Evolutionary conservation across 2,888 invertebrate genomes (phyloP).

Genomic region (Lochmaea crataegi): DNA sequence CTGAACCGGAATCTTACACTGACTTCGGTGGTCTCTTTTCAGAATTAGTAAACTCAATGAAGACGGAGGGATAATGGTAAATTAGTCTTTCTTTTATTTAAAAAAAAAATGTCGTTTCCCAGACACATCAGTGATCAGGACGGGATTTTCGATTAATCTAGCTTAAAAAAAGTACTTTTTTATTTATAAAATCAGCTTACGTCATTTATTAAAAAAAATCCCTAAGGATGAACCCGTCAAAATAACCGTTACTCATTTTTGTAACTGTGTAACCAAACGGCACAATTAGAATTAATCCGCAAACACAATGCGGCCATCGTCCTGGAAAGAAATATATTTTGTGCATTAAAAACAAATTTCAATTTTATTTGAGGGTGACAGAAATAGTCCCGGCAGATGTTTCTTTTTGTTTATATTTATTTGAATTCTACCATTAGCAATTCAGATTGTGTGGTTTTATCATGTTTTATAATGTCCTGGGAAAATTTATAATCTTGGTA

Average conservation of each 20-base stretch:
- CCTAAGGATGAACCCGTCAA: slow-evolving; percentile 49
- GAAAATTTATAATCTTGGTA: too few species aligned
- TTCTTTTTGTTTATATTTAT: slow-evolving; percentile 16
- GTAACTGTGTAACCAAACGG: slow-evolving; percentile 56
- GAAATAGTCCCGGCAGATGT: slow-evolving; percentile 38
- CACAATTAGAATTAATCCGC: slow-evolving; percentile 59
- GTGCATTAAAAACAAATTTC: slow-evolving; percentile 58
- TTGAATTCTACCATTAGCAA: slow-evolving; percentile 14
- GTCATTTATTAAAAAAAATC: not conserved
- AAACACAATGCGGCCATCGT: slow-evolving; percentile 54
- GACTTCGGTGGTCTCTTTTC: slow-evolving; percentile 57
- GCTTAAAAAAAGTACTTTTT: not conserved
- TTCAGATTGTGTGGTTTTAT: not conserved
- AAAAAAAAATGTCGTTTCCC: not conserved
- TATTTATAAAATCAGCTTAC: slow-evolving; percentile 24
- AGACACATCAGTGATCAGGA: too few species aligned
- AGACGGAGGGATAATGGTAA: slow-evolving; percentile 55
- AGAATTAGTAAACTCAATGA: slow-evolving; percentile 56
- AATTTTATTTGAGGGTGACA: slow-evolving; percentile 43
- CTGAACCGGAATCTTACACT: slow-evolving; percentile 54
- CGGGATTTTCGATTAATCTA: not conserved
- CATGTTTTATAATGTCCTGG: too few species aligned
- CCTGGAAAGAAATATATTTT: slow-evolving; percentile 59
- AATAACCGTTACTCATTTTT: slow-evolving; percentile 59
- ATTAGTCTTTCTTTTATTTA: slow-evolving; percentile 39